Evolutionary conservation across 2,888 invertebrate genomes (phyloP).

Genomic region (Cyrtodaria siliqua): DNA sequence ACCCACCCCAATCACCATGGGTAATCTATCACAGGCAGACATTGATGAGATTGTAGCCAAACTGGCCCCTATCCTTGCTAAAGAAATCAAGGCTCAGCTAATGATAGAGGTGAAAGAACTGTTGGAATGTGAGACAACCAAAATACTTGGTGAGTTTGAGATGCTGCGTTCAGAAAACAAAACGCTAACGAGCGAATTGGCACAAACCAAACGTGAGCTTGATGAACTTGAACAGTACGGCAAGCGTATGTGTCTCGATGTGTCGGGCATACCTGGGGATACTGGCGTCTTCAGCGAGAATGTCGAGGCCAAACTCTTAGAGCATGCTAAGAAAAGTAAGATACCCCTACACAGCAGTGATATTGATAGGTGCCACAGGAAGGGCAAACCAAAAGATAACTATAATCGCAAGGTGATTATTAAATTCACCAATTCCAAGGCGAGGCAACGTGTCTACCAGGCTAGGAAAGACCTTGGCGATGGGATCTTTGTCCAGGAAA

Average conservation of each 20-base stretch:
- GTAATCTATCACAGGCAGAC: no score
- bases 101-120: no score
- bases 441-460: background rate
- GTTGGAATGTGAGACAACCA: no score
- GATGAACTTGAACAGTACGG: conserved; percentile 17
- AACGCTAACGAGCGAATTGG: background rate
- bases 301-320: conserved; percentile 4
- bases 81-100: no score
- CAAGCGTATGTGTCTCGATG: conserved; percentile 12
- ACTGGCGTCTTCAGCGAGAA: background rate
- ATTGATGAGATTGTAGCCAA: no score
- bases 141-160: no score
- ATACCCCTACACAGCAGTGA: background rate
- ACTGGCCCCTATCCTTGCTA: no score
- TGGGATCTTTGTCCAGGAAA: conserved; percentile 19
- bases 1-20: no score
- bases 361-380: conserved; percentile 26
- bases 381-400: background rate
- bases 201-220: background rate
- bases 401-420: conserved; percentile 15
- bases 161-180: no score
- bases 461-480: background rate
- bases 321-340: background rate
- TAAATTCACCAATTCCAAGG: conserved; percentile 18
- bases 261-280: conserved; percentile 7